Percentiles rank a stretch among this genome's conserved stretches.
Conservation (phyloP, 1,140 invertebrate species). For the Zaprionus vittiger region DNA sequence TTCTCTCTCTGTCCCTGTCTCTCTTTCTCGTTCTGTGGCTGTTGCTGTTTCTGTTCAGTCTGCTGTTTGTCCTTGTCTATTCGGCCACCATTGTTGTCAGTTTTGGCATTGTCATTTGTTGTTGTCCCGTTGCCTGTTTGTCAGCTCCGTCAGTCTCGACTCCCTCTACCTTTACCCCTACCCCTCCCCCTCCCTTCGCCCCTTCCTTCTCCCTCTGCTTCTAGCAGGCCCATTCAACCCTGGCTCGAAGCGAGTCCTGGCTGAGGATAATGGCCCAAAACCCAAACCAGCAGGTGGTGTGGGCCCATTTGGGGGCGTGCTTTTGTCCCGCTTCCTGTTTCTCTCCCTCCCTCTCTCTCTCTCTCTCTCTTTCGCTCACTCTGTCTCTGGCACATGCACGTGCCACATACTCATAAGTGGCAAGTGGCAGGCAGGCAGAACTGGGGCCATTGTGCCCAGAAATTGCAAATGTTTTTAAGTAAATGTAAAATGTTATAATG, state of each 20-base stretch:
- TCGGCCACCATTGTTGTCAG: constrained; percentile 54
- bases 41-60: constrained; percentile 7
- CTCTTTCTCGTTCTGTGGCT: neutral
- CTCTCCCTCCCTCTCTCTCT: constrained; percentile 19
- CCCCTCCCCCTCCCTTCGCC: neutral
- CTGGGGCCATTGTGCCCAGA: constrained; percentile 53
- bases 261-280: constrained; percentile 48
- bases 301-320: constrained; percentile 52
- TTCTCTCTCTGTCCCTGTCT: constrained; percentile 38
- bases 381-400: constrained; percentile 50
- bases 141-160: constrained; percentile 42
- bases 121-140: constrained; percentile 60
- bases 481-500: constrained; percentile 79
- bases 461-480: constrained; percentile 82
- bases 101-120: constrained; percentile 56
- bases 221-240: neutral
- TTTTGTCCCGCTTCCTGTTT: constrained; percentile 52
- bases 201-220: constrained; percentile 3
- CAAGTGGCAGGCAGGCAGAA: constrained; percentile 44
- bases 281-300: constrained; percentile 76
- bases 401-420: constrained; percentile 68
- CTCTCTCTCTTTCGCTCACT: constrained; percentile 31
- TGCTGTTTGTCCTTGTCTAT: constrained; percentile 42
- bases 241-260: constrained; percentile 42
- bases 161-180: neutral